phyloP scores from a whole-genome alignment of 53 echinoderm and acorn worm genomes.

The Paelopatides confundens region DNA sequence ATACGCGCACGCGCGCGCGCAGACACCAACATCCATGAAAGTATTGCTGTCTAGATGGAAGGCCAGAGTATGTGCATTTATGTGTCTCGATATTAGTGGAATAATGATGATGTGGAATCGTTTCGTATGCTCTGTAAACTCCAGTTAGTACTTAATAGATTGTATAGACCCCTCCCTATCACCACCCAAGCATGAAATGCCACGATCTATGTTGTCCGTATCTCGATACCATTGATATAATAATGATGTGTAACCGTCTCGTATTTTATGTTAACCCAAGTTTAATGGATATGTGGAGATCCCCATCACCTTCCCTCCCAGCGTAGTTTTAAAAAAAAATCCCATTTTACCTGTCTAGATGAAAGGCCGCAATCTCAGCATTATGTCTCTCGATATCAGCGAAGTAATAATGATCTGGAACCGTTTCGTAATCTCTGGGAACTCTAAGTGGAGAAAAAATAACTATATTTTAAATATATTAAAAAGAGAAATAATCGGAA shows the following conservation, averaged over 20 bases:
- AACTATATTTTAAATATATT: too few relatives aligned
- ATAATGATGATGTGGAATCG: constrained; percentile 90
- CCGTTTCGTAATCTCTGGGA: constrained; percentile 79
- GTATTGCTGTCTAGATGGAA: constrained; percentile 83
- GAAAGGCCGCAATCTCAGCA: constrained; percentile 67
- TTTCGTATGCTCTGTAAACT: constrained; percentile 84
- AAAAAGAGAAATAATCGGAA: too few relatives aligned
- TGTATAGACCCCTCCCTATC: too few relatives aligned
- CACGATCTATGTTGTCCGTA: constrained; percentile 69
- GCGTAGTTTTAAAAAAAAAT: background rate
- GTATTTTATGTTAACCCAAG: too few relatives aligned
- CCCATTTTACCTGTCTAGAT: constrained; percentile 6
- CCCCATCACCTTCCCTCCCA: too few relatives aligned
- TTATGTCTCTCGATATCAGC: constrained; percentile 78
- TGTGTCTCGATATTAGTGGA: constrained; percentile 78
- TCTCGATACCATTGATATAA: constrained; percentile 79
- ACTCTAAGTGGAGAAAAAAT: constrained; percentile 63
- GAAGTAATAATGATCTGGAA: constrained; percentile 91
- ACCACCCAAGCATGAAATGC: constrained; percentile 70
- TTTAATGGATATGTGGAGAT: too few relatives aligned
- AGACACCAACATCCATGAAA: too few relatives aligned
- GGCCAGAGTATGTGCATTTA: constrained; percentile 68
- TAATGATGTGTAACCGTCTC: constrained; percentile 89
- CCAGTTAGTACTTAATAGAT: too few relatives aligned
- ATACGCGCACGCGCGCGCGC: too few relatives aligned